Percentiles rank a stretch among this genome's conserved stretches.
Conservation (phyloP, 2,797 vertebrate species). For the Poeciliopsis paucimaculata region DNA sequence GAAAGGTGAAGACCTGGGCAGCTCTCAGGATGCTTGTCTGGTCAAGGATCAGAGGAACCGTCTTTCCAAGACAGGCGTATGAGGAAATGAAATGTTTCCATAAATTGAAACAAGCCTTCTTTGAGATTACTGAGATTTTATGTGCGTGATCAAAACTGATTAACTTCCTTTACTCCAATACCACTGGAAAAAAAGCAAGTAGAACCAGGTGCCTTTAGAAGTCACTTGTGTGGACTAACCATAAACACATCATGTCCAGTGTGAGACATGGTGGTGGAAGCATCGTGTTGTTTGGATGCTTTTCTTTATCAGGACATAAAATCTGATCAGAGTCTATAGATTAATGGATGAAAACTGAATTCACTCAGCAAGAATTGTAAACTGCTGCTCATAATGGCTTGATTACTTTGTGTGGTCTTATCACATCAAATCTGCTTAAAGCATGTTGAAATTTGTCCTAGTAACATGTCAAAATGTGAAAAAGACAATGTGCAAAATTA, state of each 20-base stretch:
- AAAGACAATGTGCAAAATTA: background rate
- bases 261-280: background rate
- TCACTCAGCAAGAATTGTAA: background rate
- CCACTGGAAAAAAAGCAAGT: background rate
- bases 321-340: background rate
- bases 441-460: background rate
- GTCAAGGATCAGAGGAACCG: conserved; percentile 52
- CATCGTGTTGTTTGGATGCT: background rate
- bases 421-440: background rate
- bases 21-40: conserved; percentile 63
- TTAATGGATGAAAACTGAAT: background rate
- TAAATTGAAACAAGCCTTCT: too few species aligned
- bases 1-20: conserved; percentile 69
- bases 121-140: too few species aligned
- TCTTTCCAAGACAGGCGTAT: conserved; percentile 51
- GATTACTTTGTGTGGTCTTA: background rate
- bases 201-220: background rate
- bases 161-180: background rate
- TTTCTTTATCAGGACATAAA: background rate
- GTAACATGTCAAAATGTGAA: background rate
- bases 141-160: background rate
- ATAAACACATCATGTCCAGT: background rate
- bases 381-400: background rate
- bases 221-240: background rate
- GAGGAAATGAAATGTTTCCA: conserved; percentile 22